phyloP scores from a whole-genome alignment of 2,888 invertebrate species.

The Thera britannica region DNA sequence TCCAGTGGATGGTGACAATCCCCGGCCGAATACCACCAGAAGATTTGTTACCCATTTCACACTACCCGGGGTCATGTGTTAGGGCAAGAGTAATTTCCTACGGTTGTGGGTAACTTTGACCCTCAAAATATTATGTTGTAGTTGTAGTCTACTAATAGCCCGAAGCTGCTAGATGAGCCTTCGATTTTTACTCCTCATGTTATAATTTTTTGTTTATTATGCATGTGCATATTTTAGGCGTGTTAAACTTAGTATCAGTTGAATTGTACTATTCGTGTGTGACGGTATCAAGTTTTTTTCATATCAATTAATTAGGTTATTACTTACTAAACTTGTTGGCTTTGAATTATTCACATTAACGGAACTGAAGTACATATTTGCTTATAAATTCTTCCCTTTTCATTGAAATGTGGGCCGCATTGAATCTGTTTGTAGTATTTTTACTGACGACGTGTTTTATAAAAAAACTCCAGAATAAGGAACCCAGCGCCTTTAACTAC shows the following conservation, averaged over 20 bases:
- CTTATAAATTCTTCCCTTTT: neutral
- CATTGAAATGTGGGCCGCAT: slow-evolving; percentile 62
- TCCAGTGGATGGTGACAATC: neutral
- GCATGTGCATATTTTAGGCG: neutral
- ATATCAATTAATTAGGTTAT: too few species aligned
- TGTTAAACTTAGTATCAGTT: slow-evolving; percentile 11
- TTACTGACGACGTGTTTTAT: slow-evolving; percentile 54
- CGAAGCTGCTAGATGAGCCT: neutral
- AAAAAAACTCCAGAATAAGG: slow-evolving; percentile 57
- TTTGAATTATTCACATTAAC: neutral
- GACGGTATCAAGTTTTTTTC: too few species aligned
- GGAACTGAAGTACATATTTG: neutral
- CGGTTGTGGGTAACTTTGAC: neutral
- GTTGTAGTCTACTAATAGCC: neutral
- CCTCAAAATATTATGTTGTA: neutral
- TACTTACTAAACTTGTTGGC: too few species aligned
- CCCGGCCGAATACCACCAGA: neutral
- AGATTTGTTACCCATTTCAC: neutral
- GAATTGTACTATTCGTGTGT: slow-evolving; percentile 45
- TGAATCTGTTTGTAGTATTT: slow-evolving; percentile 52
- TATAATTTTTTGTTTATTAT: slow-evolving; percentile 1
- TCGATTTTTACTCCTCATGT: slow-evolving; percentile 5
- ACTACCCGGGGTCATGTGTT: neutral
- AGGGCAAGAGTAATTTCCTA: neutral
- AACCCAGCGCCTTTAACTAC: slow-evolving; percentile 62